Base-by-base conservation (phyloP, 1,140 invertebrate species). In the Augochlora pura region DNA sequence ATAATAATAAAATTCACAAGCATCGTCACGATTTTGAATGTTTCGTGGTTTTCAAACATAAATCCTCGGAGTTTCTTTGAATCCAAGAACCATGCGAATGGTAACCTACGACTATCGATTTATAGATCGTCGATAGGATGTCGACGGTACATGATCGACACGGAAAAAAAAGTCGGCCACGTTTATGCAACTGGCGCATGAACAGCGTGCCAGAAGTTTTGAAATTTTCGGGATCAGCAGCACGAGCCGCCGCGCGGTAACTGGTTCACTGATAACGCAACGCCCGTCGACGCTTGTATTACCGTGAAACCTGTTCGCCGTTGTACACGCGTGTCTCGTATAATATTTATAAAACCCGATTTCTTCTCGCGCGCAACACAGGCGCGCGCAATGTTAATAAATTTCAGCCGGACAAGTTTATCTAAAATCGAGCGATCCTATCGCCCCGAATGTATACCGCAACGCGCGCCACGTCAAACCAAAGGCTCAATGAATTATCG, bases 291-390 rank as follows among this genome's bases (percentile, higher is more conserved):
- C 66, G 27, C 18, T 57, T 23, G 25, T 25, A 32, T 32, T 32
- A 10, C 39, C 23, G 74, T n/a, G 60, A 23, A 78, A 78, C 76
- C 76, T 65, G 76, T 77, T 77, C 74, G 64, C 63, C 23, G 21
- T 0, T 12, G 39, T 3, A 49, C 66, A 69, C 25, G 54, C 74
- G 66, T 62, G 42, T 64, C 67, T 27, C 46, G 59, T 64, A 72
- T 54, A 72, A 78, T 65, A 78, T 78, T 78, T 78, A 72, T 78
- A 78, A 54, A 63, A 68, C 21, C 21, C 60, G 68, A 78, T 72
- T 78, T 64, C 68, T 72, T 78, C 59, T 64, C 46, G 23, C 23
- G 12, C 64, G 57, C 64, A 46, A 38, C 65, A n/a, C 49, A 25
- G 64, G n/a, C 54, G 21, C 1, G 27, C 54, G 74, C 27, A 23